A percentile compares a stretch with the other conserved stretches of the same genome.
phyloP scores from a whole-genome alignment of 2,113 vertebrate genomes.

The Atherinomorus stipes region DNA sequence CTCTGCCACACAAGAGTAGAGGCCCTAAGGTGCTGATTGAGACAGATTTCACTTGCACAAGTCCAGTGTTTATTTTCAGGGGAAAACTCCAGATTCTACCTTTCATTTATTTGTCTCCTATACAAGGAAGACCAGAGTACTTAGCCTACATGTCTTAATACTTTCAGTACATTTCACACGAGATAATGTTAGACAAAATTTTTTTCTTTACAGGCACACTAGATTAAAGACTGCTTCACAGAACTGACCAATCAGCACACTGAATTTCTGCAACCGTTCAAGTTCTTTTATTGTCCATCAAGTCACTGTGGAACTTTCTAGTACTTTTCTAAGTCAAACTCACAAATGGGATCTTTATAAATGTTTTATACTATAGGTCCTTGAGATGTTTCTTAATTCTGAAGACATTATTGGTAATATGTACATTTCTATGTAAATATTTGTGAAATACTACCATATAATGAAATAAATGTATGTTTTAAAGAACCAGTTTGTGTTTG shows the following conservation, averaged over 20 bases:
- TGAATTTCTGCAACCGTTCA: slow-evolving; percentile 13
- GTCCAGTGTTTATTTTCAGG: no score
- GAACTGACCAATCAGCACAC: slow-evolving; percentile 5
- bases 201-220: slow-evolving; percentile 64
- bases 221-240: slow-evolving; percentile 54
- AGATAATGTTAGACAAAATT: neutral
- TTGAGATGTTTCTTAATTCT: slow-evolving; percentile 40
- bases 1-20: no score
- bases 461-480: slow-evolving; percentile 65
- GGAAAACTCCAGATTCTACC: no score
- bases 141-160: no score
- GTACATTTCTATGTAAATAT: slow-evolving; percentile 76
- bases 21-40: no score
- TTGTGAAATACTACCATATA: slow-evolving; percentile 51
- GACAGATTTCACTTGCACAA: no score
- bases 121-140: no score
- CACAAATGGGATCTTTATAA: slow-evolving; percentile 43
- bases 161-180: neutral
- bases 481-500: slow-evolving; percentile 5
- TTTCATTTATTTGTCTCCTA: no score
- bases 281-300: neutral
- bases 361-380: slow-evolving; percentile 42
- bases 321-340: slow-evolving; percentile 41
- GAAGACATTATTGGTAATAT: slow-evolving; percentile 37
- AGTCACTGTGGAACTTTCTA: slow-evolving; percentile 20